A percentile compares a stretch with the other conserved stretches of the same genome.
phyloP scores from a whole-genome alignment of 2,797 vertebrate species.

The Discoglossus pictus region DNA sequence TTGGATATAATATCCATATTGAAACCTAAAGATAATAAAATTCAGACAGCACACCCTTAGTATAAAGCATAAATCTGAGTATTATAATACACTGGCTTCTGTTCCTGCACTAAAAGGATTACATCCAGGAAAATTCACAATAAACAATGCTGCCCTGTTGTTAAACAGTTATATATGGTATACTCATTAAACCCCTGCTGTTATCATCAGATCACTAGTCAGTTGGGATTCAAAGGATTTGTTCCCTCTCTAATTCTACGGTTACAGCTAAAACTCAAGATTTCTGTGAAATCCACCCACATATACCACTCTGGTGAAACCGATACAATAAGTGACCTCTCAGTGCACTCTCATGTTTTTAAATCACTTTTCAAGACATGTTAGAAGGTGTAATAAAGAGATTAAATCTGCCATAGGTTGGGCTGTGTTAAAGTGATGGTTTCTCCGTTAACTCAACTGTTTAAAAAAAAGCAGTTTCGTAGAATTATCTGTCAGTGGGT shows the following conservation, averaged over 20 bases:
- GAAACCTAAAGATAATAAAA: too few species aligned
- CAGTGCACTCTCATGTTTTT: conserved; percentile 3
- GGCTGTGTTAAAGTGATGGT: background rate
- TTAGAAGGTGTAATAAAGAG: conserved; percentile 27
- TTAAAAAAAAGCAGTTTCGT: background rate
- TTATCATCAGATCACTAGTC: conserved; percentile 18
- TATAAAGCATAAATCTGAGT: background rate
- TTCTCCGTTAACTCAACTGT: background rate
- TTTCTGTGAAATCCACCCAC: conserved; percentile 50
- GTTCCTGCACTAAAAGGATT: conserved; percentile 1
- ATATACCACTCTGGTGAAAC: conserved; percentile 33
- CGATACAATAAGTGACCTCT: conserved; percentile 33
- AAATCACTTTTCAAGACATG: conserved; percentile 46
- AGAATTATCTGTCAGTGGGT: too few species aligned
- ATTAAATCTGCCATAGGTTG: conserved; percentile 6
- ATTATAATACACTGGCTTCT: conserved; percentile 3
- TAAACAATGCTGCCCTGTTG: background rate
- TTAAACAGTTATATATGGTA: conserved; percentile 16
- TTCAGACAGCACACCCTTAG: background rate
- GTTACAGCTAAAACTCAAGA: conserved; percentile 37
- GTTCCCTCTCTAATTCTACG: conserved; percentile 17
- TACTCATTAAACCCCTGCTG: conserved; percentile 30
- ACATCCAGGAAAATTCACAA: conserved; percentile 3
- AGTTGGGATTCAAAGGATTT: conserved; percentile 10
- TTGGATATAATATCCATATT: too few species aligned